Evolutionary conservation across 2,113 vertebrate species (phyloP).

Genomic region (Calonectris borealis): DNA sequence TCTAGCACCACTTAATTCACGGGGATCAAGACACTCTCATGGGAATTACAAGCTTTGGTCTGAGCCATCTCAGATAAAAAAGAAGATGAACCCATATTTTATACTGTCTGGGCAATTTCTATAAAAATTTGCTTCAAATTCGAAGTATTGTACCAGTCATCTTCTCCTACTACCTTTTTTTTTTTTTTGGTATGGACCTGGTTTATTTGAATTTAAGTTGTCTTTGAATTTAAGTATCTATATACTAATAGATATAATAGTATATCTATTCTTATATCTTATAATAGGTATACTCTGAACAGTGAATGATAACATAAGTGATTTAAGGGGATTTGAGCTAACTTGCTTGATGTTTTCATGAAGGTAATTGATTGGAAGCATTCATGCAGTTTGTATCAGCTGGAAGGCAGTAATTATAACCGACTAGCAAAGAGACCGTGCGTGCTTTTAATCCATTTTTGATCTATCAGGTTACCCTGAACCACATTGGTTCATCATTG

Average conservation of each 20-base stretch:
- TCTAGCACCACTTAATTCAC: background rate
- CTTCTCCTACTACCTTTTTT: too few species aligned
- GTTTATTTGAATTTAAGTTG: background rate
- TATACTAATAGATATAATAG: too few species aligned
- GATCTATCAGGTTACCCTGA: background rate
- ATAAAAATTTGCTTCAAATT: background rate
- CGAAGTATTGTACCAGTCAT: background rate
- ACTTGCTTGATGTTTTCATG: background rate
- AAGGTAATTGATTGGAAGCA: background rate
- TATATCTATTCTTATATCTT: too few species aligned
- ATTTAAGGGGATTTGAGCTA: background rate
- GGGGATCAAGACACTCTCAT: background rate
- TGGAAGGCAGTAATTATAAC: background rate
- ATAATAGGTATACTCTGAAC: background rate
- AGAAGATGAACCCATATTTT: background rate
- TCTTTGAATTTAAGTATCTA: background rate
- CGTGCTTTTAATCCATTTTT: background rate
- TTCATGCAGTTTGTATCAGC: background rate
- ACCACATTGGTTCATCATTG: fast-evolving
- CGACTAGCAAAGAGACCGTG: background rate
- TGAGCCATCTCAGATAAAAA: background rate
- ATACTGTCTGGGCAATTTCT: background rate
- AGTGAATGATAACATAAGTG: background rate
- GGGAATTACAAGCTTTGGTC: background rate
- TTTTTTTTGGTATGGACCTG: background rate